phyloP scores from a whole-genome alignment of 2,113 vertebrate genomes.

The Oriolus oriolus region DNA sequence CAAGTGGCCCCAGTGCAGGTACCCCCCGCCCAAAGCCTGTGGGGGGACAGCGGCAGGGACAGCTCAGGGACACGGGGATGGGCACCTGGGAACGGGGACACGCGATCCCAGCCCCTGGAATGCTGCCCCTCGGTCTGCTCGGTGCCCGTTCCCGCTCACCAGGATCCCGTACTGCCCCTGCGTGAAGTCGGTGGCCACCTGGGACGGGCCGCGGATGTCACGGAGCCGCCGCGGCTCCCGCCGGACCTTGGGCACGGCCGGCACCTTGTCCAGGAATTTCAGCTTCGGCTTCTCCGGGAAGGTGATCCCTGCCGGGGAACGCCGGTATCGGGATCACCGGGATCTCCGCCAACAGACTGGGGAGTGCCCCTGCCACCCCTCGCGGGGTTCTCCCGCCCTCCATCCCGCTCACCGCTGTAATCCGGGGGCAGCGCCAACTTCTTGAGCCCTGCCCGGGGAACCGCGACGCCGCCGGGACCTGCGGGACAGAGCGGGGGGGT shows the following conservation, averaged over 20 bases:
- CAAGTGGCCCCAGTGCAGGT: slow-evolving; percentile 91
- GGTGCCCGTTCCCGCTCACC: slow-evolving; percentile 66
- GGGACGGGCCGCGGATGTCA: slow-evolving; percentile 86
- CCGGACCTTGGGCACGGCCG: slow-evolving; percentile 79
- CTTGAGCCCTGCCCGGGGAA: slow-evolving; percentile 76
- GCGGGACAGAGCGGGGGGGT: neutral
- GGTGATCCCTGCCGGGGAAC: slow-evolving; percentile 70
- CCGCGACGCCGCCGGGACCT: neutral
- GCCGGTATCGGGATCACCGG: rapidly evolving
- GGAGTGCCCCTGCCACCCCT: rapidly evolving
- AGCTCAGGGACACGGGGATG: neutral
- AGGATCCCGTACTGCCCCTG: slow-evolving; percentile 85
- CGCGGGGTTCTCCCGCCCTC: neutral
- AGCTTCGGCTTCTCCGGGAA: slow-evolving; percentile 85
- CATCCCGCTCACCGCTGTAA: slow-evolving; percentile 72
- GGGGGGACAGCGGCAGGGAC: neutral
- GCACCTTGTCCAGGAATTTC: slow-evolving; percentile 86
- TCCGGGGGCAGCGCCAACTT: slow-evolving; percentile 76
- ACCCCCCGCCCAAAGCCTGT: slow-evolving; percentile 90
- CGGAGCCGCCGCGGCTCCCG: slow-evolving; percentile 80
- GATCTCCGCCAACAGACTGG: rapidly evolving
- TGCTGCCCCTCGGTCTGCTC: rapidly evolving
- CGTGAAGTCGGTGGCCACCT: slow-evolving; percentile 72
- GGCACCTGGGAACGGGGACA: neutral
- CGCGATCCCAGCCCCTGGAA: neutral